Base-by-base conservation (phyloP, 2,888 invertebrate genomes). In the Eupeodes latifasciatus region DNA sequence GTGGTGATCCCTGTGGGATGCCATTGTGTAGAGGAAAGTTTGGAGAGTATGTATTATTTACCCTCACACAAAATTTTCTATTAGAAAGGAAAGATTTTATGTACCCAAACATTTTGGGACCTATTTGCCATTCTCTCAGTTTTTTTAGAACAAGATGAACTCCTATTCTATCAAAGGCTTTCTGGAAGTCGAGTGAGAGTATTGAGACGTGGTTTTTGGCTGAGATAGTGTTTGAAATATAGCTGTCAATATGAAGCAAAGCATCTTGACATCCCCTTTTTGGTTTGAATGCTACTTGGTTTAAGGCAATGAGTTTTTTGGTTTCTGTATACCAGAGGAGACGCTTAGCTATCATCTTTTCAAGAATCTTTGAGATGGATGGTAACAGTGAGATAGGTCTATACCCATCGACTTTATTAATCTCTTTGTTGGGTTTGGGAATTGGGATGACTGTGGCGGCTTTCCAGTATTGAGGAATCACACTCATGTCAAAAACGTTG, bases 81-180 rank as follows among this genome's bases (percentile, higher is more conserved):
- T 53, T 49, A 5, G 53, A 44, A 51, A 67, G 34, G 12, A 51
- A 67, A 67, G 49, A 34, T 36, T 53, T 34, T 10, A 67, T 67
- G 11, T 53, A 67, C 19, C 27, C 27, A 27, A 27, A 27, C 27
- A 27, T 27, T 27, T 27, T 27, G 27, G 27, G 27, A 27, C 67
- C 53, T 67, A 34, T 51, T 67, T 51, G 67, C 51, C 67, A 67
- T 51, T 67, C 53, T 47, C 19, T 67, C 19, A 67, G 53, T 10
- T 51, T 49, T 14, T 27, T 49, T 67, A 67, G 19, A 7, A 67
- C 53, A 12, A 53, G 14, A 14, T 67, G 49, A 53, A 51, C n/a
- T 14, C 53, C 51, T 67, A 53, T 67, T 67, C 67, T 49, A 67
- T 67, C 67, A 27, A 27, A 27, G 27, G 27, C 27, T 27, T 27